Conservation (phyloP, 2,113 vertebrate genomes). For the Ahaetulla prasina region DNA sequence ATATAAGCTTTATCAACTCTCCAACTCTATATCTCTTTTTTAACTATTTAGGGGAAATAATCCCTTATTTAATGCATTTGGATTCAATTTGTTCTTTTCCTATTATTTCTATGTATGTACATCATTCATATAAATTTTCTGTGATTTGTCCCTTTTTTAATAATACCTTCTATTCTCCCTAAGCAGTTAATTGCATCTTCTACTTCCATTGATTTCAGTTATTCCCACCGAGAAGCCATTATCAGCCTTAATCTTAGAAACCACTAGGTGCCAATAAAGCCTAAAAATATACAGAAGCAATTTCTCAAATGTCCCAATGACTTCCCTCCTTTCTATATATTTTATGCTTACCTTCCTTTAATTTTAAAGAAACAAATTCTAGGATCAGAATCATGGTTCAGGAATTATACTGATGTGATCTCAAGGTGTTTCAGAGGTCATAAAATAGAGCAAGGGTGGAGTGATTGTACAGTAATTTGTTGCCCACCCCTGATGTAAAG, state of each 20-base stretch:
- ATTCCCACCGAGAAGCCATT: not conserved
- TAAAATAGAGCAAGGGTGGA: not conserved
- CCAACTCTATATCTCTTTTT: not conserved
- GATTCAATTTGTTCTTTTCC: constrained; percentile 9
- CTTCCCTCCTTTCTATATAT: not conserved
- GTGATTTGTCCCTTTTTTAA: not conserved
- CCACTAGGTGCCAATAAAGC: constrained; percentile 28
- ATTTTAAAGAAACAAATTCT: not conserved
- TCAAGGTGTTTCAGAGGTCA: not conserved
- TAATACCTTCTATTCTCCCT: constrained; percentile 1
- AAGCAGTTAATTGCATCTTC: not conserved
- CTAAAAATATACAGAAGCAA: constrained; percentile 11
- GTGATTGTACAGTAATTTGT: not conserved
- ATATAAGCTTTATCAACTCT: not conserved
- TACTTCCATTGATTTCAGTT: not conserved
- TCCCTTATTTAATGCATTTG: fast-evolving
- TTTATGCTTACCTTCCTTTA: not conserved
- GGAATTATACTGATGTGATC: not conserved
- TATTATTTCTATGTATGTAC: not conserved
- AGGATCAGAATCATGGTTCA: not conserved
- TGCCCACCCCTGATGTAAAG: not conserved
- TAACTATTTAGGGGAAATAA: not conserved
- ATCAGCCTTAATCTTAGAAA: constrained; percentile 12
- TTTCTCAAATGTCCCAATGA: not conserved
- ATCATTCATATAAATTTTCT: not conserved